Evolutionary conservation across 2,888 invertebrate genomes (phyloP).

Genomic region (Sesia bembeciformis): DNA sequence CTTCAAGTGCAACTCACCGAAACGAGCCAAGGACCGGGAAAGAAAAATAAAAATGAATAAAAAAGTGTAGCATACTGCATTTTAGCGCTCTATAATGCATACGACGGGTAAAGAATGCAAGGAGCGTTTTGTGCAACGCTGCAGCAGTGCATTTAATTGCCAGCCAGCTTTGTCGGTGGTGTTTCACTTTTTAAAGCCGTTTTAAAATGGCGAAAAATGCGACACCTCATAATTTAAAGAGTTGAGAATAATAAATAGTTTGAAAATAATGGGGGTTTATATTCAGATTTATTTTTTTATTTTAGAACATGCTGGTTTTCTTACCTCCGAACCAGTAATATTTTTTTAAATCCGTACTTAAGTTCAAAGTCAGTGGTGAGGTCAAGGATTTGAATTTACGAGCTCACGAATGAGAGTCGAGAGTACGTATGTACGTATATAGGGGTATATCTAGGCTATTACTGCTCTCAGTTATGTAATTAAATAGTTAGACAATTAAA

Average conservation of each 20-base stretch:
- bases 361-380: too few relatives aligned
- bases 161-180: slow-evolving; percentile 20
- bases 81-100: not conserved
- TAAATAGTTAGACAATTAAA: too few relatives aligned
- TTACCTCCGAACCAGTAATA: too few relatives aligned
- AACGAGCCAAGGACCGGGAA: not conserved
- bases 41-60: not conserved
- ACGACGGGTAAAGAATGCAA: not conserved
- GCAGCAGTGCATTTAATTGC: slow-evolving; percentile 26
- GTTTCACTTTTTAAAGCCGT: slow-evolving; percentile 20
- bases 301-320: too few relatives aligned
- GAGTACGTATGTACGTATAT: too few relatives aligned
- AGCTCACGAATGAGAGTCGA: too few relatives aligned
- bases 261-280: not conserved
- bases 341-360: too few relatives aligned
- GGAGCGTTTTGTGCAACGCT: not conserved
- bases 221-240: slow-evolving; percentile 10
- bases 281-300: too few relatives aligned
- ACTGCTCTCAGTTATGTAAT: too few relatives aligned
- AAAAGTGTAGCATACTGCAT: not conserved
- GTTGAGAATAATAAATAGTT: not conserved
- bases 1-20: not conserved
- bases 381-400: too few relatives aligned
- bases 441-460: too few relatives aligned
- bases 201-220: slow-evolving; percentile 14